Conservation (phyloP, 2,113 vertebrate species). For the Larimichthys polyactis region DNA sequence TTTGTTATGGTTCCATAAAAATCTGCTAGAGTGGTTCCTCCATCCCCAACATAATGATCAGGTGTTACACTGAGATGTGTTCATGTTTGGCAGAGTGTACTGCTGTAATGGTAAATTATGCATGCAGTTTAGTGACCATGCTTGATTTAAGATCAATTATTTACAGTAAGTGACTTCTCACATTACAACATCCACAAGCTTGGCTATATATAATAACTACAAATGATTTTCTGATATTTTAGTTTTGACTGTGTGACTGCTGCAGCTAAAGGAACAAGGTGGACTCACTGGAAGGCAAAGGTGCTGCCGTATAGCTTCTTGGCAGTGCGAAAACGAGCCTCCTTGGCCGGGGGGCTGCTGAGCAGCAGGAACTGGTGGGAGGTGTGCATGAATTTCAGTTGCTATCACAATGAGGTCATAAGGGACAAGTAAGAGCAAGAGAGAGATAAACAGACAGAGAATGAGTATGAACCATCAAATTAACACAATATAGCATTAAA, state of each 20-base stretch:
- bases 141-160: conserved; percentile 50
- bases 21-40: conserved; percentile 53
- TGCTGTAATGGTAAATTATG: conserved; percentile 46
- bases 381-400: conserved; percentile 99
- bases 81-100: conserved; percentile 35
- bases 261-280: not conserved
- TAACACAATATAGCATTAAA: conserved; percentile 13
- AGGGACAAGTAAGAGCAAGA: conserved; percentile 35
- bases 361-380: conserved; percentile 99
- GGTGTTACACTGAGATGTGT: conserved; percentile 50
- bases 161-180: conserved; percentile 30
- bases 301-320: conserved; percentile 99
- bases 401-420: conserved; percentile 86
- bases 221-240: conserved; percentile 18
- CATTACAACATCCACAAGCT: conserved; percentile 26
- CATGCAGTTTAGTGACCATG: conserved; percentile 31
- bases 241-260: not conserved
- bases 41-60: conserved; percentile 52
- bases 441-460: conserved; percentile 35
- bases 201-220: not conserved
- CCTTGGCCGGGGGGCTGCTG: conserved; percentile 98
- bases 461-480: conserved; percentile 14
- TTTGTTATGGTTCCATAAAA: conserved; percentile 67
- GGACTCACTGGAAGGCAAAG: conserved; percentile 98
- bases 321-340: conserved; percentile 97